A percentile compares a stretch with the other conserved stretches of the same genome.
These are phyloP conservation scores for Caenorhabditis uteleia DNA, from an alignment of 2,888 invertebrate species.

Conservation along the genomic window DNA sequence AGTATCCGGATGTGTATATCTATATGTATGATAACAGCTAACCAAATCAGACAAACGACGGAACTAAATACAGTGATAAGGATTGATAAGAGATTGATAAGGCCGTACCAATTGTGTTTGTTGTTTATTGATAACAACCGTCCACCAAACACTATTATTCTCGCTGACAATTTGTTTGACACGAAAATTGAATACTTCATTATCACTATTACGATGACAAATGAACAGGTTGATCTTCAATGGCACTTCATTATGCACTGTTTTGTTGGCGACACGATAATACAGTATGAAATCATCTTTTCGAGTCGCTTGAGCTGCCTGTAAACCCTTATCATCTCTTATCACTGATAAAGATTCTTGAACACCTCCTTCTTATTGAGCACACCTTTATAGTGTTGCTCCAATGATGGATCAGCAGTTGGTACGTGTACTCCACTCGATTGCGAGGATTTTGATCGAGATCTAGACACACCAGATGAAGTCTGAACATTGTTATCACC, in stretches of 20 bases:
- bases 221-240: constrained; percentile 19
- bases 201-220: constrained; percentile 22
- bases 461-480: not conserved
- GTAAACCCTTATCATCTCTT: not conserved
- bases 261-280: constrained; percentile 27
- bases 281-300: constrained; percentile 28
- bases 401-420: constrained; percentile 18
- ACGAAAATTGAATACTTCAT: constrained; percentile 31
- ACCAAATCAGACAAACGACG: constrained; percentile 26
- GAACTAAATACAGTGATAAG: constrained; percentile 21
- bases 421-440: too few species aligned
- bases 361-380: constrained; percentile 27
- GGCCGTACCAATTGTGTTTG: constrained; percentile 25
- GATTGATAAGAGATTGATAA: too few species aligned
- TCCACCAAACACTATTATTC: constrained; percentile 38
- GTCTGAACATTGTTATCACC: too few species aligned
- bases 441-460: constrained; percentile 4
- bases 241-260: constrained; percentile 2
- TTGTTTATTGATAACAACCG: constrained; percentile 32
- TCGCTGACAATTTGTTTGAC: constrained; percentile 28
- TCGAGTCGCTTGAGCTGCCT: constrained; percentile 14
- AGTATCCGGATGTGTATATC: constrained; percentile 24
- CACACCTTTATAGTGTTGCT: constrained; percentile 31
- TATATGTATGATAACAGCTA: constrained; percentile 32
- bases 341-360: too few species aligned